Base-by-base conservation (phyloP, 2,888 invertebrate genomes). In the Adelognathus sp. region DNA sequence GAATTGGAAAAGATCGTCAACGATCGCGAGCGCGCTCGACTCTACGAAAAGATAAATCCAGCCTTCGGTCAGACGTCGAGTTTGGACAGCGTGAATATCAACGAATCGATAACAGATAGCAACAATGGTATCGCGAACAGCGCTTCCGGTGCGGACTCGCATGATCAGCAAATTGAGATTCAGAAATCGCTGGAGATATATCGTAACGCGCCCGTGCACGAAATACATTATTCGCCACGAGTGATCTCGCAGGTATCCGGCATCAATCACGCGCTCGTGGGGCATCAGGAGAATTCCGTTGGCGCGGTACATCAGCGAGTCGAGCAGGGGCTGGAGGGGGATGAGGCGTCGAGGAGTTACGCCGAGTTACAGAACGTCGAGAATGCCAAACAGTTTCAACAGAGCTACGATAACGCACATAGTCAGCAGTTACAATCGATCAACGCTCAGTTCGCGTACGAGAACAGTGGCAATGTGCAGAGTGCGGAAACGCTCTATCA, bases 111-210 rank as follows among this genome's bases (percentile, higher is more conserved):
- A 18, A 61, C 33, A 54, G 54, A 6, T 44, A 24, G 11, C 46
- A 29, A 36, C 18, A 36, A 14, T 18, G 41, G 73, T 63, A 64
- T 41, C 16, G 46, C 54, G 21, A 50, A 56, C 21, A 29, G 63
- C 27, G 41, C 11, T 16, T 18, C 29, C 1, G 24, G 24, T 4
- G 21, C 41, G 16, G 54, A 69, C 39, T 18, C 73, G 60, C 67
- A 36, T 36, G 81, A 83, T 78, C 78, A 81, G 50, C 64, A 71
- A 6, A 83, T 91, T 58, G 90, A 90, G 81, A 88, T 91, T 69
- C 90, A 91, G 75, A 91, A 90, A 79, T 90, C 90, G 5, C 79
- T 91, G 18, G 91, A 91, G 69, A 67, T 91, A 44, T 90, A 88
- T 77, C 88, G 89, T 61, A 87, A 85, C 14, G 87, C 86, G 21